Percentiles rank a stretch among this genome's conserved stretches.
Conservation (phyloP, 2,797 vertebrate species). For the Acanthis flammea region DNA sequence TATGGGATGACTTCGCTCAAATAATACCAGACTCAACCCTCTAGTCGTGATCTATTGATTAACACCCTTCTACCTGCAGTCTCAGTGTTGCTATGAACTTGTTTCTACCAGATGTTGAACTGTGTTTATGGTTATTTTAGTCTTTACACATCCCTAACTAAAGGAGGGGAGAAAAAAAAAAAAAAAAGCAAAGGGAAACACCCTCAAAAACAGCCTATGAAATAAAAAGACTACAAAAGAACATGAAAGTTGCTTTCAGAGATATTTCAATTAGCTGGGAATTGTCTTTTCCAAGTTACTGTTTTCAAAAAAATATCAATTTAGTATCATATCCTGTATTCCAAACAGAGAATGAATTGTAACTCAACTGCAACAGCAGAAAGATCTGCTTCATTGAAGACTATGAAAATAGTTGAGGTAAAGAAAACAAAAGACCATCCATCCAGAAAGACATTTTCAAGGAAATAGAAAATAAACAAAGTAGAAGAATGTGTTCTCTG, state of each 20-base stretch:
- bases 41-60: not conserved
- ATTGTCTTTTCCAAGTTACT: not conserved
- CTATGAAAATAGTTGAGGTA: not conserved
- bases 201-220: fast-evolving
- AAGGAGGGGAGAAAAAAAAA: not conserved
- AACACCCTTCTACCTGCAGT: not conserved
- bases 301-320: not conserved
- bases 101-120: not conserved
- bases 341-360: not conserved
- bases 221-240: not conserved
- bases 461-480: not conserved
- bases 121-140: not conserved
- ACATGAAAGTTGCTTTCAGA: not conserved
- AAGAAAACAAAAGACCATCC: not conserved
- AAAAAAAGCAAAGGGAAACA: not conserved
- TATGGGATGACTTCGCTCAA: not conserved
- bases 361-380: not conserved
- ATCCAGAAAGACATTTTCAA: not conserved
- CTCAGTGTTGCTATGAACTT: not conserved
- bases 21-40: not conserved
- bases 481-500: not conserved
- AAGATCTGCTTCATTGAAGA: not conserved
- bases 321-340: not conserved
- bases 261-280: not conserved
- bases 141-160: fast-evolving